These are phyloP conservation scores for Pomacea maculata DNA, from an alignment of 1,140 invertebrate species.

Conservation along the genomic window DNA sequence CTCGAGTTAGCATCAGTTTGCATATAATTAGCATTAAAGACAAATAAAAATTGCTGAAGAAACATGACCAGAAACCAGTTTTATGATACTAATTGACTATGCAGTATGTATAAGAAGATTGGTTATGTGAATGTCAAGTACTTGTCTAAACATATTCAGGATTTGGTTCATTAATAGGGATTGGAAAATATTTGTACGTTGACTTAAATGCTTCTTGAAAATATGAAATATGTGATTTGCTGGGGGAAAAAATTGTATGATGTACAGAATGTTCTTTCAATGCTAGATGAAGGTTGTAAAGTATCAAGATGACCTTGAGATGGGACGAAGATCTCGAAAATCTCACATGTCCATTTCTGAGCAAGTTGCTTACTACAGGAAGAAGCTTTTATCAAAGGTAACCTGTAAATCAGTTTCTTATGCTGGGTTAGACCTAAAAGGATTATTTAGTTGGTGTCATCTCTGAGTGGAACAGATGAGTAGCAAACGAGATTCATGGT, in stretches of 20 bases:
- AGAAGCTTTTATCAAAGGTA: slow-evolving; percentile 78
- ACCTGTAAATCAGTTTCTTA: neutral
- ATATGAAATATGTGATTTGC: neutral
- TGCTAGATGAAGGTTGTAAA: slow-evolving; percentile 84
- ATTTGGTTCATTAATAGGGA: neutral
- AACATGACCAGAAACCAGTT: too few relatives aligned
- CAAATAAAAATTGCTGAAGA: too few relatives aligned
- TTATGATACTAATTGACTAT: too few relatives aligned
- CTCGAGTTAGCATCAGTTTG: neutral
- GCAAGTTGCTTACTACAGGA: slow-evolving; percentile 91
- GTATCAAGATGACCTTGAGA: slow-evolving; percentile 96
- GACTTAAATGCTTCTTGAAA: neutral
- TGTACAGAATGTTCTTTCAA: neutral
- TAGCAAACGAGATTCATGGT: neutral
- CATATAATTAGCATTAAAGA: too few relatives aligned
- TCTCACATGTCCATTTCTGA: slow-evolving; percentile 77
- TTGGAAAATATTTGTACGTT: too few relatives aligned
- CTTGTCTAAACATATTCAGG: neutral
- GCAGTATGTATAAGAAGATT: too few relatives aligned
- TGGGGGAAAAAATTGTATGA: too few relatives aligned
- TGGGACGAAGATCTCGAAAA: slow-evolving; percentile 80
- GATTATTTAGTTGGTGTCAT: neutral
- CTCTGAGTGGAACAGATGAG: neutral
- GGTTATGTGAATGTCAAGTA: too few relatives aligned
- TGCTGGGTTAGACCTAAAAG: slow-evolving; percentile 6